A percentile compares a stretch with the other conserved stretches of the same genome.
Conservation (phyloP, 2,888 invertebrate genomes). For the Andrena fulva region DNA sequence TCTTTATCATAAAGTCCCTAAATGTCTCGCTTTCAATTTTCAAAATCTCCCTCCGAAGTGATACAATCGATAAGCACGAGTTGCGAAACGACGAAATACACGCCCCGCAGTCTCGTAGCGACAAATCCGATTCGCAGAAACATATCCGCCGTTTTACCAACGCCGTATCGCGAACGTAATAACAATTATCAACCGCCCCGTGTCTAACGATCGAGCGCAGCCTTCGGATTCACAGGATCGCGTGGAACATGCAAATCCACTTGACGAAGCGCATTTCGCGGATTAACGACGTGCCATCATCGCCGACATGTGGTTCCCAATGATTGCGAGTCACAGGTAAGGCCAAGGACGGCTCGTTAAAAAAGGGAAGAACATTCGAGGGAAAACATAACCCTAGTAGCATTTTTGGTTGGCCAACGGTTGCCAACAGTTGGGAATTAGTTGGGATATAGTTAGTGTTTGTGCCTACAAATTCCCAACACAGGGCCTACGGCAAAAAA, state of each 20-base stretch:
- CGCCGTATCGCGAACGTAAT: background rate
- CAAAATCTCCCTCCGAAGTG: background rate
- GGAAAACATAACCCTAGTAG: too few species aligned
- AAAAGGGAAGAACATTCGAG: background rate
- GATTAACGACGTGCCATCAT: slow-evolving; percentile 27
- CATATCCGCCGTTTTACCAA: slow-evolving; percentile 25
- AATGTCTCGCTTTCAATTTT: background rate
- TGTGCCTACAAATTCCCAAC: too few species aligned
- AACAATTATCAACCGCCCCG: slow-evolving; percentile 22
- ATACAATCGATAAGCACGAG: background rate
- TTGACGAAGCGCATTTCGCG: slow-evolving; percentile 31
- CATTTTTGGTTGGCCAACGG: too few species aligned
- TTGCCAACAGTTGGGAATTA: too few species aligned
- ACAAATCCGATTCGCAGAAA: slow-evolving; percentile 19
- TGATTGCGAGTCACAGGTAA: slow-evolving; percentile 21
- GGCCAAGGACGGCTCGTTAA: slow-evolving; percentile 45
- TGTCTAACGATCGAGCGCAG: slow-evolving; percentile 25
- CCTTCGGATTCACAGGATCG: slow-evolving; percentile 32
- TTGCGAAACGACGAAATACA: background rate
- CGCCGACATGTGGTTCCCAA: background rate
- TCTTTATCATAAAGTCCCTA: too few species aligned
- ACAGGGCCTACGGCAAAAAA: too few species aligned
- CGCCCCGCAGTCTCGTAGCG: background rate
- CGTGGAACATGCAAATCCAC: slow-evolving; percentile 54
- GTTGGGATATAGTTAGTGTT: too few species aligned